Conservation (phyloP, 2,797 vertebrate genomes). For the Hapalemur alaotrensis region DNA sequence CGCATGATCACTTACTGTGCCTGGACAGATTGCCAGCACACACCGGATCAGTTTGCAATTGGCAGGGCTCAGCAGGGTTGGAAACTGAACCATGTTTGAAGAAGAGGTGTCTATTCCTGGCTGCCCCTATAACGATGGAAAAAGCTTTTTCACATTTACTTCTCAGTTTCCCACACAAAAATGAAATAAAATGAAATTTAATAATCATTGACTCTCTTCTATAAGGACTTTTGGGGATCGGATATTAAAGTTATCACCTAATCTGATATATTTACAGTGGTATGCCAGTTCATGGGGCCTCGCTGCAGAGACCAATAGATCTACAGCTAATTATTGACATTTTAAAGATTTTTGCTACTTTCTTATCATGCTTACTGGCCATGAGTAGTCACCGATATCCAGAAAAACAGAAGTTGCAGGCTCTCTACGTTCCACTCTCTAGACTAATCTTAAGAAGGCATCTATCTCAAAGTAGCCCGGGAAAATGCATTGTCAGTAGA, state of each 20-base stretch:
- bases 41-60: slow-evolving; percentile 15
- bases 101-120: neutral
- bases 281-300: neutral
- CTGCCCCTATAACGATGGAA: neutral
- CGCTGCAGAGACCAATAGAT: neutral
- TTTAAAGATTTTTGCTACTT: neutral
- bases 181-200: slow-evolving; percentile 35
- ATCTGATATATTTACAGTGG: neutral
- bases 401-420: neutral
- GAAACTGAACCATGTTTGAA: slow-evolving; percentile 31
- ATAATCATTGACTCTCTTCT: neutral
- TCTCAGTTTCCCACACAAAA: slow-evolving; percentile 11
- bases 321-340: neutral
- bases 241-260: neutral
- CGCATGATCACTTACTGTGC: neutral
- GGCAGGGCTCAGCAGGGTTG: neutral
- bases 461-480: neutral
- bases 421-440: neutral
- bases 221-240: neutral
- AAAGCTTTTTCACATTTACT: slow-evolving; percentile 29
- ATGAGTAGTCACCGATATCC: neutral
- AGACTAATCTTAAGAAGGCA: neutral
- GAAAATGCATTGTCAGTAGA: neutral
- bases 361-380: neutral
- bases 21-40: neutral